Percentiles rank a stretch among this genome's conserved stretches.
Conservation (phyloP, 2,113 vertebrate genomes). For the Stercorarius parasiticus region DNA sequence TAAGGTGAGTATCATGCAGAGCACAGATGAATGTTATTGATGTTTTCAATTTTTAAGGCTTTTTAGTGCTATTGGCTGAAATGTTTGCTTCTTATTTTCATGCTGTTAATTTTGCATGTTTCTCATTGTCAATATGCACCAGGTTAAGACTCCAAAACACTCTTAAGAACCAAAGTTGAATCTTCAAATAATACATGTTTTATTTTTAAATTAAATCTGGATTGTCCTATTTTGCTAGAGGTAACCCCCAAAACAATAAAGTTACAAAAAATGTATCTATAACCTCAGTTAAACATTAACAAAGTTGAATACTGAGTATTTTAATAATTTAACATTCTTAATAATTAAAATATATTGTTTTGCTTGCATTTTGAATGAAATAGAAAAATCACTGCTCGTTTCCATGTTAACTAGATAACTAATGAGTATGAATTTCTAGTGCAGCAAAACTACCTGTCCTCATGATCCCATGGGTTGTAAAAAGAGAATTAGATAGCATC, state of each 20-base stretch:
- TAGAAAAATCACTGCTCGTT: background rate
- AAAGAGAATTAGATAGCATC: background rate
- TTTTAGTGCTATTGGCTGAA: background rate
- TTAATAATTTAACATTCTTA: background rate
- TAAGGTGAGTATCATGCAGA: constrained; percentile 7
- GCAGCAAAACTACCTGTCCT: background rate
- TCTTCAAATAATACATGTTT: background rate
- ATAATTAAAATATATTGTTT: background rate
- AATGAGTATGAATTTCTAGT: background rate
- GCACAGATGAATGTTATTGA: background rate
- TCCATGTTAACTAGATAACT: background rate
- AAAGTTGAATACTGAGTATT: background rate
- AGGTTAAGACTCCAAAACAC: background rate
- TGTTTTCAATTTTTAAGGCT: constrained; percentile 26
- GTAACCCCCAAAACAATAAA: background rate
- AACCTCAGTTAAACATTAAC: background rate
- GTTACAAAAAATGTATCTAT: background rate
- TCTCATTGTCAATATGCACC: background rate
- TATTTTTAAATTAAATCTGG: background rate
- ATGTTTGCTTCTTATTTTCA: background rate
- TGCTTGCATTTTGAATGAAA: background rate
- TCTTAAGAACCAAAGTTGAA: background rate
- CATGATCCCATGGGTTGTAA: background rate
- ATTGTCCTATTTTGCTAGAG: background rate
- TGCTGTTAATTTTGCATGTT: background rate